Conservation (phyloP, 2,888 invertebrate species). For the Phalera bucephala region DNA sequence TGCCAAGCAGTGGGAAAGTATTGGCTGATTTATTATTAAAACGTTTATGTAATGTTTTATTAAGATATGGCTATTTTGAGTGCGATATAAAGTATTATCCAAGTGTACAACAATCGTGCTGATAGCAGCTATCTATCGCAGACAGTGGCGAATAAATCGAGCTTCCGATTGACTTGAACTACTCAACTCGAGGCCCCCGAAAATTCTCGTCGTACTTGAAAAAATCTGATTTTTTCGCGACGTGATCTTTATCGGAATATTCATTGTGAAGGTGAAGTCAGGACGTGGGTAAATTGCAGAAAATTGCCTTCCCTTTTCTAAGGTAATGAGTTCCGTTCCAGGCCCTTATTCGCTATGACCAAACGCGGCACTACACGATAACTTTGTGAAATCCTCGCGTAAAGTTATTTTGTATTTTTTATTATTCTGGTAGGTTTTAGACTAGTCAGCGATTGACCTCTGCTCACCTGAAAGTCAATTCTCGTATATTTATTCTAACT, state of each 20-base stretch:
- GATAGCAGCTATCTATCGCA: background rate
- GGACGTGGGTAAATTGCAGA: conserved; percentile 51
- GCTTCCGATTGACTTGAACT: background rate
- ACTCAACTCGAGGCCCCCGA: background rate
- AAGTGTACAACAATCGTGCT: background rate
- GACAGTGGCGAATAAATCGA: background rate
- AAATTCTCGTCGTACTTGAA: conserved; percentile 1
- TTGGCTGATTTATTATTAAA: too few species aligned
- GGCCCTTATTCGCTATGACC: too few species aligned
- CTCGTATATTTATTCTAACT: too few species aligned
- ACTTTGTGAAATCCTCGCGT: too few species aligned
- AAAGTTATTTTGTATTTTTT: too few species aligned
- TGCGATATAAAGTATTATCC: background rate
- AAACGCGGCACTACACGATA: too few species aligned
- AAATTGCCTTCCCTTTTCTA: conserved; percentile 49
- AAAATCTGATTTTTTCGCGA: conserved; percentile 12
- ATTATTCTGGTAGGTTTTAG: too few species aligned
- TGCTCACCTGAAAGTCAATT: too few species aligned
- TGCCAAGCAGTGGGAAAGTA: too few species aligned
- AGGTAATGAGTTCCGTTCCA: conserved; percentile 45
- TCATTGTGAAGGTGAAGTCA: conserved; percentile 36
- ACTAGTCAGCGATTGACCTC: too few species aligned
- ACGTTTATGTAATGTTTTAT: too few species aligned
- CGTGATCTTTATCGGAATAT: conserved; percentile 25
- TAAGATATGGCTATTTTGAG: too few species aligned